These are phyloP conservation scores for Ascaphus truei DNA, from an alignment of 2,113 vertebrate genomes.

Conservation along the genomic window DNA sequence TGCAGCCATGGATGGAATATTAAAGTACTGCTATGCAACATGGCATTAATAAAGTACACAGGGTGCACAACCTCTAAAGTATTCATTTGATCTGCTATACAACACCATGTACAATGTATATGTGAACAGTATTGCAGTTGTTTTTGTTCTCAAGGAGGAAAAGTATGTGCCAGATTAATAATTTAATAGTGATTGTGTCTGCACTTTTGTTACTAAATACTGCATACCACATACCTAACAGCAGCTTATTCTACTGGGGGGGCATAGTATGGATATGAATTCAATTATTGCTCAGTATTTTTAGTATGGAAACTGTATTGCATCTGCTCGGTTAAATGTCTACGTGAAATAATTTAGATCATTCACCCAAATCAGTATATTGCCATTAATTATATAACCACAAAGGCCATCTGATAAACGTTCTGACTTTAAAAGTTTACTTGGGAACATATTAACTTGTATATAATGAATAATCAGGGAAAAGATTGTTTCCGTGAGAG, in stretches of 20 bases:
- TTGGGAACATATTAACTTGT: background rate
- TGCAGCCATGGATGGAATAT: background rate
- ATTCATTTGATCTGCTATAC: background rate
- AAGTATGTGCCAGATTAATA: background rate
- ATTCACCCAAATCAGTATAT: no score
- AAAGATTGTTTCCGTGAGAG: background rate
- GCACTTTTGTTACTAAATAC: no score
- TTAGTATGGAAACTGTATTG: background rate
- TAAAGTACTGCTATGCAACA: background rate
- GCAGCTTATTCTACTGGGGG: background rate
- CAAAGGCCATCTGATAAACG: background rate
- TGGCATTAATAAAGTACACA: background rate
- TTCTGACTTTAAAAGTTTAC: background rate
- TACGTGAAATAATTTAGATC: background rate
- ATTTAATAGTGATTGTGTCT: background rate
- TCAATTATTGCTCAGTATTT: background rate
- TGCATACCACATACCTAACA: background rate
- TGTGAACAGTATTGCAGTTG: background rate
- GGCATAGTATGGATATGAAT: no score
- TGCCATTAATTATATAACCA: background rate
- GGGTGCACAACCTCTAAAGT: background rate
- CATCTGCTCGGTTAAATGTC: background rate
- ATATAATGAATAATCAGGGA: background rate
- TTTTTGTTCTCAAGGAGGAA: background rate
- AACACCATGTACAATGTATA: background rate